phyloP scores from a whole-genome alignment of 1,140 invertebrate genomes.

The Cherax quadricarinatus region DNA sequence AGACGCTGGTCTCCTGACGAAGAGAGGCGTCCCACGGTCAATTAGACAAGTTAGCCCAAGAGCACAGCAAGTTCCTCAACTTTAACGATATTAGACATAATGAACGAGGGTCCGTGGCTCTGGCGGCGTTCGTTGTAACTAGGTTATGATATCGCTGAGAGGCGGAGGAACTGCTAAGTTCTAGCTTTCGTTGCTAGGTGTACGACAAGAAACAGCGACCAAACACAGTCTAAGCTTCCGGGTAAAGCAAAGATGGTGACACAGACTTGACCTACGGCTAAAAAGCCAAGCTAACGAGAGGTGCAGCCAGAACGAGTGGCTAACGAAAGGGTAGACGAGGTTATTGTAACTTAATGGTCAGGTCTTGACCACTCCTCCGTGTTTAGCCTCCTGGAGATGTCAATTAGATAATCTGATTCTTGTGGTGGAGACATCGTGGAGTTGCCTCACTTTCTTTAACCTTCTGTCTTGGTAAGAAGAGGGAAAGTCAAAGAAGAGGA shows the following conservation, averaged over 20 bases:
- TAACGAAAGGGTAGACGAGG: no score
- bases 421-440: neutral
- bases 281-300: no score
- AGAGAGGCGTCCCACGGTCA: neutral
- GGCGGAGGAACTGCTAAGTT: neutral
- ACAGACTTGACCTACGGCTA: no score
- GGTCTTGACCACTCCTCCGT: neutral
- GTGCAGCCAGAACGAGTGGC: no score
- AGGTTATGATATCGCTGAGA: neutral
- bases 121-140: neutral
- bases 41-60: neutral
- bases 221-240: no score
- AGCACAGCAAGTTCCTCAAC: neutral
- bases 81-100: constrained; percentile 4
- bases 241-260: no score
- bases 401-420: neutral
- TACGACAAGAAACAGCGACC: no score
- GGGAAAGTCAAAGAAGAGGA: no score
- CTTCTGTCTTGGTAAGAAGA: no score
- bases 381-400: neutral
- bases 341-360: no score
- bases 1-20: neutral
- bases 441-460: neutral
- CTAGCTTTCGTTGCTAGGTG: neutral
- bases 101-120: neutral